Conservation (phyloP, 2,888 invertebrate genomes). For the Tetrapedia diversipes region DNA sequence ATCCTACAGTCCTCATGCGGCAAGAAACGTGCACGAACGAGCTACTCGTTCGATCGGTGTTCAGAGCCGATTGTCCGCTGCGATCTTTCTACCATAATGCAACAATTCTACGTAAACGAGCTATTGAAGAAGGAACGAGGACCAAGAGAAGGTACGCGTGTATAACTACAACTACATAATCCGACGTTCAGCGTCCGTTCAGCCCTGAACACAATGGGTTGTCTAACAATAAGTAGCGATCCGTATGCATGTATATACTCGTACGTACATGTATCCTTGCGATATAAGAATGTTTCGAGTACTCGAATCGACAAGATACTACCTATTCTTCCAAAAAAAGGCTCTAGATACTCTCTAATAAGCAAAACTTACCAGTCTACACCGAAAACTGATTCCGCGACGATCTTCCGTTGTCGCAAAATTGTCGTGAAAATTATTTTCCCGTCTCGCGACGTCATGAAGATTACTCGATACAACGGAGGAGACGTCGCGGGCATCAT, state of each 20-base stretch:
- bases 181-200: conserved; percentile 47
- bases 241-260: conserved; percentile 23
- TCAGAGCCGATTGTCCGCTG: conserved; percentile 56
- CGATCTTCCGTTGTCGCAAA: conserved; percentile 29
- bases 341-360: conserved; percentile 80
- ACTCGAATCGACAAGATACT: conserved; percentile 47
- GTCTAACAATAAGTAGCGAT: conserved; percentile 30
- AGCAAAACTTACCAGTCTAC: conserved; percentile 80
- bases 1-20: conserved; percentile 19
- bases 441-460: not conserved
- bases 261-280: conserved; percentile 41
- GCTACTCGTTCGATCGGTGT: conserved; percentile 24
- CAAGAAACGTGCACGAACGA: not conserved
- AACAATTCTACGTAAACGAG: not conserved
- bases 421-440: too few relatives aligned
- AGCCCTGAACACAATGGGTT: conserved; percentile 53
- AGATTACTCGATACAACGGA: not conserved
- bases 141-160: conserved; percentile 12
- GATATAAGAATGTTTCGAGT: conserved; percentile 40
- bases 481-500: not conserved
- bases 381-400: conserved; percentile 59
- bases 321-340: conserved; percentile 64
- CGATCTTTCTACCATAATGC: not conserved
- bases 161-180: conserved; percentile 37
- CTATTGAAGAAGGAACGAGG: not conserved